Evolutionary conservation across 1,140 invertebrate species (phyloP).

Genomic region (Drosophila nannoptera): DNA sequence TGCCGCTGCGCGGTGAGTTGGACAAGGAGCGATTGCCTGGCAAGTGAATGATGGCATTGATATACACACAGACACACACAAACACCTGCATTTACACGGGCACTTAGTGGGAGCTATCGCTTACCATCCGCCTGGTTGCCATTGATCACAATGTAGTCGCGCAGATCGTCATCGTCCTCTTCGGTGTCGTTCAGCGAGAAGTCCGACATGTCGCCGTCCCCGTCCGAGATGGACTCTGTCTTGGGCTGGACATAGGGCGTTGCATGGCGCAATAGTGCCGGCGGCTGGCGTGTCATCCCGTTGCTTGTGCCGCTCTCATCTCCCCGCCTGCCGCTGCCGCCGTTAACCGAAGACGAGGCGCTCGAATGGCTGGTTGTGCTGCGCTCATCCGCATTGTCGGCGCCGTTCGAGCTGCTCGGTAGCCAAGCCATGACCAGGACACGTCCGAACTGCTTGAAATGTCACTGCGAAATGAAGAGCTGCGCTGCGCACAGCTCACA

Average conservation of each 20-base stretch:
- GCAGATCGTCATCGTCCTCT: slow-evolving; percentile 74
- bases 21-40: slow-evolving; percentile 60
- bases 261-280: slow-evolving; percentile 57
- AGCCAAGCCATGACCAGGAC: slow-evolving; percentile 55
- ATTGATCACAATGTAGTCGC: slow-evolving; percentile 67
- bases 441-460: slow-evolving; percentile 1
- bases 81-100: no score
- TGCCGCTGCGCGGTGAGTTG: slow-evolving; percentile 60
- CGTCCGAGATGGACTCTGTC: slow-evolving; percentile 73
- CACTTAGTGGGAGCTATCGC: background rate
- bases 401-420: slow-evolving; percentile 59
- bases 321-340: slow-evolving; percentile 18
- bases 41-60: no score
- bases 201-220: slow-evolving; percentile 70
- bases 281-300: slow-evolving; percentile 36
- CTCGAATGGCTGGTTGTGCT: slow-evolving; percentile 50
- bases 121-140: slow-evolving; percentile 67
- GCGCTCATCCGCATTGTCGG: slow-evolving; percentile 63
- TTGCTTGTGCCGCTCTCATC: slow-evolving; percentile 19
- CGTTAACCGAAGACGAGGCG: slow-evolving; percentile 35
- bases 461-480: slow-evolving; percentile 11
- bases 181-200: slow-evolving; percentile 78
- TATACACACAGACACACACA: no score
- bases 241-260: slow-evolving; percentile 68
- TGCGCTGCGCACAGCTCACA: background rate